Conservation (phyloP, 2,888 invertebrate genomes). For the Deilephila elpenor region DNA sequence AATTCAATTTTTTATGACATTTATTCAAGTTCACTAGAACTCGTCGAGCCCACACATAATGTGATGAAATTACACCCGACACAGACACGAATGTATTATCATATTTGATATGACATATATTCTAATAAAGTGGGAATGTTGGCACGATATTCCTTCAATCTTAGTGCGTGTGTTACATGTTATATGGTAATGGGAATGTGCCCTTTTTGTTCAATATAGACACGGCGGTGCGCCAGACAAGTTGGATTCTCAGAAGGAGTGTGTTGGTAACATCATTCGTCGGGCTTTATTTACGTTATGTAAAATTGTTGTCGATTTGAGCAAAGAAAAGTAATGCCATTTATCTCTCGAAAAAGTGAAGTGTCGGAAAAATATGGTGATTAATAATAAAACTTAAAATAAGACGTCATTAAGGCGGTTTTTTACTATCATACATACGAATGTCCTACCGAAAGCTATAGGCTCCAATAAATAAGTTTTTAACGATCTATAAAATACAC, state of each 20-base stretch:
- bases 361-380: too few relatives aligned
- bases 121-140: constrained; percentile 14
- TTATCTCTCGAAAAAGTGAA: too few relatives aligned
- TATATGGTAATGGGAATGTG: constrained; percentile 17
- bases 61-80: background rate
- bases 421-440: too few relatives aligned
- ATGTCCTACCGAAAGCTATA: background rate
- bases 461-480: background rate
- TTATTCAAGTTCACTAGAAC: background rate
- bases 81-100: background rate
- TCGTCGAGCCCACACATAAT: background rate
- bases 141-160: constrained; percentile 18
- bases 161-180: constrained; percentile 20
- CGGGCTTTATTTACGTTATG: background rate
- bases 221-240: background rate
- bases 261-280: background rate
- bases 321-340: too few relatives aligned
- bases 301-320: background rate
- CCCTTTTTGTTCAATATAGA: background rate
- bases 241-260: background rate
- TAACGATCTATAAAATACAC: background rate
- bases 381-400: too few relatives aligned
- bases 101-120: constrained; percentile 7
- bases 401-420: too few relatives aligned
- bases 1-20: background rate